Base-by-base conservation (phyloP, 2,797 vertebrate genomes). In the Spheniscus humboldti region DNA sequence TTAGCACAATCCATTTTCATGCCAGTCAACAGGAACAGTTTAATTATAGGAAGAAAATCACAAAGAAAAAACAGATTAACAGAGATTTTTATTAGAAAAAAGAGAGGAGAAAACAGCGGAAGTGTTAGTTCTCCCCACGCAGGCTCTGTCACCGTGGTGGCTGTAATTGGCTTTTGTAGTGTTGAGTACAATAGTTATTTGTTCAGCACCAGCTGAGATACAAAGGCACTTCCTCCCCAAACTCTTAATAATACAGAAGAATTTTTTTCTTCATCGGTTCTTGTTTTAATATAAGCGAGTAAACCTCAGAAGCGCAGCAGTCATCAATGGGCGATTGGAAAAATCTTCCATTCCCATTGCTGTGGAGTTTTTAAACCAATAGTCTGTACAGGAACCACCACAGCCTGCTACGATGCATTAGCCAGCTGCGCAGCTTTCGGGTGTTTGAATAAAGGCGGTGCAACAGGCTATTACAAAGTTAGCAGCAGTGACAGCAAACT, bases 241-340 rank as follows among this genome's bases (percentile, higher is more conserved):
- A 72, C 72, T 75, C 52, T 56, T 60, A 6, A 35, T 47, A 72
- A 73, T 8, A 43, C 33, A 48, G 27, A 37, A 66, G 31, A 56
- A 31, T 9, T 41, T 22, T 28, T 56, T 59, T 41, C 71, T 45
- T 55, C 72, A 14, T 35, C 47, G 16, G 18, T 33, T 77, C 75
- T 47, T 37, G 24, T 30, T 74, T 66, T 14, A 50, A 27, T 12
- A 16, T 2, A 39, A 80, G 28, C 2, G 2, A 85, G 33, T 5
- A 59, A 79, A 67, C 25, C 35, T 43, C 69, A 43, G 35, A 35
- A 64, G 50, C 0, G 30, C 1, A 57, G 64, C 33, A 31, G 60
- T 7, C 62, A 35, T 7, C 3, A 22, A 41, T 0, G 11, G 66
- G 41, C 0, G 1, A 39, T 0, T 8, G 37, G 62, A 27, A 73